Percentiles rank a stretch among this genome's conserved stretches.
phyloP scores from a whole-genome alignment of 2,888 invertebrate species.

The Lasioglossum malachurum region DNA sequence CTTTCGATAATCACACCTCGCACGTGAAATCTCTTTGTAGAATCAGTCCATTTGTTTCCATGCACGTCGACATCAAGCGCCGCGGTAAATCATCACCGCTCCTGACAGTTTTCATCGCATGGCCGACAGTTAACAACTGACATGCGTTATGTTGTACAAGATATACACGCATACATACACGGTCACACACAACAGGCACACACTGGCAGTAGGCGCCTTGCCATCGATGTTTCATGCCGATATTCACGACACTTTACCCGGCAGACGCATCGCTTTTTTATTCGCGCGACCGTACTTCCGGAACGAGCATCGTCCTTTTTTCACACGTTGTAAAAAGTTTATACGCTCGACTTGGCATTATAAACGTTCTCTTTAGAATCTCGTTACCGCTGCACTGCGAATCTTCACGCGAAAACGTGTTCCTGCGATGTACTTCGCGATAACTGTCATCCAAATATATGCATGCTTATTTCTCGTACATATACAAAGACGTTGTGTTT shows the following conservation, averaged over 20 bases:
- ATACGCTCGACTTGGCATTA: slow-evolving; percentile 3
- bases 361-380: not conserved
- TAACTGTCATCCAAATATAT: not conserved
- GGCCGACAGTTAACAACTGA: slow-evolving; percentile 62
- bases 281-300: not conserved
- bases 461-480: too few species aligned
- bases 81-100: slow-evolving; percentile 55
- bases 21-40: slow-evolving; percentile 4
- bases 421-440: not conserved
- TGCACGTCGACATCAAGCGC: slow-evolving; percentile 49
- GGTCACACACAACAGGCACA: not conserved
- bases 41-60: slow-evolving; percentile 21
- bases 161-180: slow-evolving; percentile 9
- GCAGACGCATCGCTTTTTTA: slow-evolving; percentile 16
- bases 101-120: slow-evolving; percentile 55
- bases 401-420: not conserved
- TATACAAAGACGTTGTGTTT: too few species aligned
- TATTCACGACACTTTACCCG: slow-evolving; percentile 17
- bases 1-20: not conserved
- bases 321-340: not conserved
- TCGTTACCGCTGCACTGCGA: not conserved
- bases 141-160: slow-evolving; percentile 50
- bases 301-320: not conserved
- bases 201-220: not conserved
- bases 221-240: slow-evolving; percentile 36